Base-by-base conservation (phyloP, 2,888 invertebrate genomes). In the Lasioglossum oenotherae region DNA sequence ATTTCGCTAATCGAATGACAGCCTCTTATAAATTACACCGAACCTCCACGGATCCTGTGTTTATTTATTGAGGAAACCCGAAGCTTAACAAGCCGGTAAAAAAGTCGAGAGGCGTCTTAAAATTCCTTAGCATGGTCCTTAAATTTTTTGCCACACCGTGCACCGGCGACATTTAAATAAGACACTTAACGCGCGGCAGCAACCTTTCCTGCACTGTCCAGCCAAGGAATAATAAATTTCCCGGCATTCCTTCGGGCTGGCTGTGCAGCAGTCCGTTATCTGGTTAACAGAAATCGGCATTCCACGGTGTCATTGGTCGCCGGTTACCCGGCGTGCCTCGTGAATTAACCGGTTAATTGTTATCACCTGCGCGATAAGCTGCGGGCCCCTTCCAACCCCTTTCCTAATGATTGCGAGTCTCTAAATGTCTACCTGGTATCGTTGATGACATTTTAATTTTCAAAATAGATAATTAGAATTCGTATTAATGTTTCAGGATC, bases 311-410 rank as follows among this genome's bases (percentile, higher is more conserved):
- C 49, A 74, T 49, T 53, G 69, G 69, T 23, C 60, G 79, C 46
- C 64, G 38, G 64, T 82, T 74, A 80, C 60, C 72, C 23, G 60
- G 19, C 57, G 67, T 27, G 69, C 31, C 60, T 38, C 74, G 44
- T 44, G 69, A 88, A 86, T 88, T 82, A 84, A 84, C 74, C 74
- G 80, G 75, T 80, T 81, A 86, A 88, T 88, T 81, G 84, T 87
- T 84, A 78, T 84, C 82, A 74, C 53, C 35, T 38, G 35, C n/a
- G 12, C 82, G 84, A 82, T 82, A 84, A 71, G 23, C 71, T 19
- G 31, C 4, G 14, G 57, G 53, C 0, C 1, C 60, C 60, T 41
- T 57, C 31, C 41, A 27, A 35, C 4, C 53, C 35, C 31, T 44
- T 75, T n/a, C 67, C 53, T 53, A 4, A 53, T 10, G 53, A 53